Evolutionary conservation across 1,140 invertebrate genomes (phyloP), one percentile per base, ranked within the genome.

Genomic region (Drosophila bifasciata): DNA sequence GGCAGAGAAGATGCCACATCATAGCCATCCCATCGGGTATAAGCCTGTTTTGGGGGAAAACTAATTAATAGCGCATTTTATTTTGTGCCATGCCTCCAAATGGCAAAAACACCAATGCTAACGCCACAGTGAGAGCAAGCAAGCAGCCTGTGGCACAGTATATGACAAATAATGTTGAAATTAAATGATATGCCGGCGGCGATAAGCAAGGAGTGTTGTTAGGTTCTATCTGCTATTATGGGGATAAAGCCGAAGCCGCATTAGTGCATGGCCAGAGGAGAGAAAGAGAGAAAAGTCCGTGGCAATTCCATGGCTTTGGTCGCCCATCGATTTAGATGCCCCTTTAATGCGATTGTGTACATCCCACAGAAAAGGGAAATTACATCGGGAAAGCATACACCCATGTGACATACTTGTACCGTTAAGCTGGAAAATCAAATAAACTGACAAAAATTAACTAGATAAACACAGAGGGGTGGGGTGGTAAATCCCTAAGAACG

Each of bases 51-150:
- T 58, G 49, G 62, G 69, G 81, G 68, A 81, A 85, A 85, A 88
- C 81, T 85, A 85, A 85, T 85, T 85, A 85, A 85, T 86, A 85
- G 81, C 77, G 76, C 81, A 86, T 85, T 85, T 85, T 86, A 77
- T 85, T 79, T 86, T 70, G 51, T 81, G 77, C 73, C 68, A 13
- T 71, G 60, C 56, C 79, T 11, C 61, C 46, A 66, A 66, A 74
- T 50, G 60, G 36, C 51, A 57, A 41, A 41, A 56, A 44, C 58
- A 60, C 55, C 28, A 40, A 21, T 59, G 36, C 16, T 53, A 41
- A 49, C 39, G 23, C 40, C n/a, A 2, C 9, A 6, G 39, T 13
- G 32, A 36, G 32, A 21, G 19, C 19, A 3, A 3, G 32, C 32
- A 5, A 36, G 32, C 32, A 36, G 32, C 32, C 32, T 13, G 32